Base-by-base conservation (phyloP, 2,797 vertebrate species). In the Chaunax sp. region DNA sequence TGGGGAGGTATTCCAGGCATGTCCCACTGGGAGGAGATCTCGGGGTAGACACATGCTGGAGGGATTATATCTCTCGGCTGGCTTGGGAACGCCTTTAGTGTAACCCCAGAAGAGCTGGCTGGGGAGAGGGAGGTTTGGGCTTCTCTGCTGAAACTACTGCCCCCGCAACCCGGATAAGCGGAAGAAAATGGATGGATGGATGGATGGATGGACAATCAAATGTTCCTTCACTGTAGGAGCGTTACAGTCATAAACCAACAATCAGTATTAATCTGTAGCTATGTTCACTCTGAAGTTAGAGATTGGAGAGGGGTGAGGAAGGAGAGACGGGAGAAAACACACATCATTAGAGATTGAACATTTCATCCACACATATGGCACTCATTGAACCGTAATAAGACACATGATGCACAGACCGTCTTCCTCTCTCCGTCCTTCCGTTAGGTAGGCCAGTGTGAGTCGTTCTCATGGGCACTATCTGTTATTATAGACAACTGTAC, bases 281-380 rank as follows among this genome's bases (percentile, higher is more conserved):
- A 19, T 28, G 63, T 64, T 63, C n/a, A n/a, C 45, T 59, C 2
- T 50, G 11, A 23, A 38, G 58, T 58, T 37, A 52, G 62, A 38
- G 13, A 23, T n/a, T 26, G 20, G 57, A 20, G 49, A 16, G 53
- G 4, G 13, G 19, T 1, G 60, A 16, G 26, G 52, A 45, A 46
- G 20, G 53, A 26, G 25, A 16, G 22, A 22, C 61, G 60, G 52
- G 44, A 33, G 49, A 25, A 52, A 14, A 61, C 23, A 66, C 14
- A 25, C 43, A 33, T 57, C 33, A 19, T 58, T 35, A 63, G 56
- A 69, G 56, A 69, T 46, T 35, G 5, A 30, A 25, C 20, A 66
- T 49, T 52, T 40, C 80, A 75, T 68, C 37, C 64, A 54, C 76
- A 82, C 71, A 59, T 86, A 88, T 91, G 90, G 89, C 90, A 91